Conservation (phyloP, 2,888 invertebrate genomes). For the Pyrrhia umbra region DNA sequence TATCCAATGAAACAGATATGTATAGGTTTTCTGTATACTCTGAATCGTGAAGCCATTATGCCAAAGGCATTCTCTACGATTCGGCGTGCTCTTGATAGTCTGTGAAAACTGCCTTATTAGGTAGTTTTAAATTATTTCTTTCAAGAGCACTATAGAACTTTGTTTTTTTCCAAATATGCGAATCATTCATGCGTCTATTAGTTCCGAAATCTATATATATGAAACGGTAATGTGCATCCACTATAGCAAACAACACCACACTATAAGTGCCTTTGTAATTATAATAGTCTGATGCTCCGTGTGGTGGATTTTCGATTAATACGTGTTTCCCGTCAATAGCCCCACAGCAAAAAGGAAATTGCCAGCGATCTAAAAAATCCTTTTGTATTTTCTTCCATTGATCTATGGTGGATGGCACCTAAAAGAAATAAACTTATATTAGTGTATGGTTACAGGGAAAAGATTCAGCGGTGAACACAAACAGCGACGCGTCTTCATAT, state of each 20-base stretch:
- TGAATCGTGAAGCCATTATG: constrained; percentile 54
- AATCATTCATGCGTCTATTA: constrained; percentile 55
- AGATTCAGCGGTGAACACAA: constrained; percentile 56
- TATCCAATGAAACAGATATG: constrained; percentile 50
- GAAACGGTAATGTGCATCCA: constrained; percentile 55
- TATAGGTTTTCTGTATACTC: constrained; percentile 57
- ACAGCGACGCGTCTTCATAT: constrained; percentile 61
- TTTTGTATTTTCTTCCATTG: constrained; percentile 64
- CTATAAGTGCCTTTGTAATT: constrained; percentile 40
- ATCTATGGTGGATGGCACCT: constrained; percentile 61
- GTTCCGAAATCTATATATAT: constrained; percentile 55
- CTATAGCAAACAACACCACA: constrained; percentile 57
- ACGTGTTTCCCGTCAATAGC: constrained; percentile 70
- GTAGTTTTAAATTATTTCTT: constrained; percentile 55
- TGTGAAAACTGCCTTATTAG: constrained; percentile 53
- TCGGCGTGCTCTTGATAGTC: constrained; percentile 56
- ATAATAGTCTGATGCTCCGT: constrained; percentile 22
- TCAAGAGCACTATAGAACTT: constrained; percentile 55
- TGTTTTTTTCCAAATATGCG: constrained; percentile 52
- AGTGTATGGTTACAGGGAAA: constrained; percentile 57
- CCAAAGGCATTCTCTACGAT: constrained; percentile 59
- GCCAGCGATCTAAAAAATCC: constrained; percentile 64
- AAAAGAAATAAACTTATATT: constrained; percentile 60
- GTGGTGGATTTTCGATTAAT: constrained; percentile 38
- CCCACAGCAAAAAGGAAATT: constrained; percentile 66